A percentile compares a stretch with the other conserved stretches of the same genome.
These are phyloP conservation scores for Poecilia wingei DNA, from an alignment of 2,797 vertebrate species.

Conservation along the genomic window DNA sequence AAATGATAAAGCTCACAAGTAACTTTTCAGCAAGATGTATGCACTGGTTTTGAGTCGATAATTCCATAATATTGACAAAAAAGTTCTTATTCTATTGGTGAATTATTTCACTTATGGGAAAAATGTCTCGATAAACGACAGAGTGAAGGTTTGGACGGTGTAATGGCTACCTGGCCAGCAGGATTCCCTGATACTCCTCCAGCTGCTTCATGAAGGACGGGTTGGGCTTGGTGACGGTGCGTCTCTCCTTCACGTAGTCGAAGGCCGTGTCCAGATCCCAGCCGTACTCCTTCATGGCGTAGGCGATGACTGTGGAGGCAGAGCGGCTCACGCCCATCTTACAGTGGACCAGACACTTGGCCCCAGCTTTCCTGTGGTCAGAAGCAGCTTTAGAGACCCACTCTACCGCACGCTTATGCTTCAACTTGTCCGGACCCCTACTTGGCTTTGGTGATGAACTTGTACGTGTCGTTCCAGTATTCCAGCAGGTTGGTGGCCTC, in stretches of 20 bases:
- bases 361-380: conserved; percentile 89
- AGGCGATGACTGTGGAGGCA: conserved; percentile 95
- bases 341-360: conserved; percentile 97
- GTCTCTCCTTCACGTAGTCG: conserved; percentile 93
- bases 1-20: no score
- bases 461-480: conserved; percentile 98
- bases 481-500: conserved; percentile 96
- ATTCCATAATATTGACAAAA: no score
- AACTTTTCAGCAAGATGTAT: no score
- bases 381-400: background rate
- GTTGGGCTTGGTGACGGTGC: conserved; percentile 95
- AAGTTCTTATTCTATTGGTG: no score
- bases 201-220: conserved; percentile 97
- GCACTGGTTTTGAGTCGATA: no score
- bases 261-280: conserved; percentile 95
- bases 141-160: background rate
- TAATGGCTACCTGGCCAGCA: conserved; percentile 89
- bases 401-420: background rate
- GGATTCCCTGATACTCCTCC: conserved; percentile 97
- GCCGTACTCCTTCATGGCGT: conserved; percentile 97
- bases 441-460: conserved; percentile 99
- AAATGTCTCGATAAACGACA: background rate
- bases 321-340: conserved; percentile 99
- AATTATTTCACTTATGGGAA: background rate
- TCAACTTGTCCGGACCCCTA: conserved; percentile 56